phyloP scores from a whole-genome alignment of 2,888 invertebrate species.

The Eretmocerus hayati region DNA sequence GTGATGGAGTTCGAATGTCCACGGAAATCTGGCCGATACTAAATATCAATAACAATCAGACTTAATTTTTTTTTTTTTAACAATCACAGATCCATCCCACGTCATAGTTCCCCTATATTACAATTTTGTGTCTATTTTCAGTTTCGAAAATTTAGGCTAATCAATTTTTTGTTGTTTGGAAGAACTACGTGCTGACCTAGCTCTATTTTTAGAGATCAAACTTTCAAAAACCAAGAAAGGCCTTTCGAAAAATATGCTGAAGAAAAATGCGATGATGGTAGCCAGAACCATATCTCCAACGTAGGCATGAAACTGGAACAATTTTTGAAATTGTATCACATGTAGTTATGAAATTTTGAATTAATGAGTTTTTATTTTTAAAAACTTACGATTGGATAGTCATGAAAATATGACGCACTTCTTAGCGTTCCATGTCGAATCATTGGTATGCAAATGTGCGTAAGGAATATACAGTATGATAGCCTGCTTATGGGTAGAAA shows the following conservation, averaged over 20 bases:
- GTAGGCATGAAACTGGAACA: background rate
- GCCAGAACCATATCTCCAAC: slow-evolving; percentile 12
- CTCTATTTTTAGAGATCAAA: slow-evolving; percentile 7
- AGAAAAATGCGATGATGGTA: slow-evolving; percentile 6
- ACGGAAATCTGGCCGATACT: no score
- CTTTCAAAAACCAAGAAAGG: slow-evolving; percentile 16
- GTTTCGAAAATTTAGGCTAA: no score
- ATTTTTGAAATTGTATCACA: background rate
- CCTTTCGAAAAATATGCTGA: slow-evolving; percentile 16
- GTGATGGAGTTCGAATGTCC: no score
- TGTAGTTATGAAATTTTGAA: background rate
- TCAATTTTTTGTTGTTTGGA: no score
- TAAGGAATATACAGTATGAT: slow-evolving; percentile 27
- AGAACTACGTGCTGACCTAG: no score
- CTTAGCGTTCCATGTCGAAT: slow-evolving; percentile 15
- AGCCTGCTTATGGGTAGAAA: slow-evolving; percentile 28
- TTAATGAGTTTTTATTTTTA: background rate
- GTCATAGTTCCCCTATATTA: no score
- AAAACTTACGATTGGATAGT: slow-evolving; percentile 1
- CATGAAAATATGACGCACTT: slow-evolving; percentile 18
- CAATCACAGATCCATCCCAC: no score
- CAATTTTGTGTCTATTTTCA: no score
- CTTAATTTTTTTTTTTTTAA: no score
- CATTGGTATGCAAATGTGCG: slow-evolving; percentile 24
- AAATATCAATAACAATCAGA: no score